Base-by-base conservation (phyloP, 2,113 vertebrate genomes). In the Hepsetus odoe region DNA sequence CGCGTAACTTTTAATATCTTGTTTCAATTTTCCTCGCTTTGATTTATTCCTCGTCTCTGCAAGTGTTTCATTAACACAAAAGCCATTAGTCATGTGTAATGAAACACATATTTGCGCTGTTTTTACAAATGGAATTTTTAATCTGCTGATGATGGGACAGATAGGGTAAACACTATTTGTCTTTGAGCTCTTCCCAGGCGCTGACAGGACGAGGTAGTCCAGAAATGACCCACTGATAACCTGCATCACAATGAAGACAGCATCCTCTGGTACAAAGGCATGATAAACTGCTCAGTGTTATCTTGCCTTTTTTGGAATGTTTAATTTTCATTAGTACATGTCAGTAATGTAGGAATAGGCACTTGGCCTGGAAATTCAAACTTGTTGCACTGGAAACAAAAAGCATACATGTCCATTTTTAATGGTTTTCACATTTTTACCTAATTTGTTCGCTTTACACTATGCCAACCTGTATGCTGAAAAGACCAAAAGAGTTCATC, bases 41-140 rank as follows among this genome's bases (percentile, higher is more conserved):
- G 88, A 93, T 93, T 93, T 91, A 93, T 92, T 92, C 86, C 89
- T 91, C 86, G 87, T 86, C 77, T 68, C 56, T 68, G 82, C 82
- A 88, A 88, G 88, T 89, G 88, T 93, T 93, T 92, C 91, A 92
- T 93, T 93, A 92, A 91, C 88, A 77, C 84, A 86, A 89, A 90
- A 90, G 87, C 84, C 88, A 91, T 93, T 91, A 86, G 87, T 92
- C 92, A 92, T 91, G 86, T 77, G 82, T 86, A 89, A 86, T 88
- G 80, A 87, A 87, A 88, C 85, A 85, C 86, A 86, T 89, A 88
- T 91, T 90, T 90, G 86, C 38, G 82, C 80, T 73, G 64, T 78
- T 69, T 76, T 84, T 86, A 84, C 84, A 82, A 87, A 90, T 84
- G 79, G 86, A 73, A 89, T 89, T 85, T 80, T 77, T 83, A 86